Evolutionary conservation across 2,113 vertebrate species (phyloP), one percentile per base, ranked within the genome.

Genomic region (Phrynosoma platyrhinos): DNA sequence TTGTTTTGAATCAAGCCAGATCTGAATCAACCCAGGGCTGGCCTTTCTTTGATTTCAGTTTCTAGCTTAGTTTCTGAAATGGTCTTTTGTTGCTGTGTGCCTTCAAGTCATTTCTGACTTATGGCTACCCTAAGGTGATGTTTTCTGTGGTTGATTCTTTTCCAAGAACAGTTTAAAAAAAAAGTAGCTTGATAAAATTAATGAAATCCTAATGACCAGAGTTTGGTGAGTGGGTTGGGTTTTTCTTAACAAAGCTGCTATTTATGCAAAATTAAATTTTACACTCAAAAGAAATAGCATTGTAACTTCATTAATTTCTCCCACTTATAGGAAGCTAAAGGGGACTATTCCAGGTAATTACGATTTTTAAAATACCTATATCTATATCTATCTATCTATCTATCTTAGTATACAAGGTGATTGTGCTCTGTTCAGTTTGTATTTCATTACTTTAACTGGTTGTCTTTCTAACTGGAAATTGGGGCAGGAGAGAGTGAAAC

Each of bases 331-430:
- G 99, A 99, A 97, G 97, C 98, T 82, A 98, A 98, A 94, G 98
- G 99, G 80, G 98, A 99, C 96, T 98, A 98, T 94, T 97, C 93
- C 94, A 98, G 98, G 99, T 99, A 99, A 98, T 85, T 90, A 92
- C 90, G 0, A 91, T 90, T 92, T 96, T 95, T 95, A 76, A 93
- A 92, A 62, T 18, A 62, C 2, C 36, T 36, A n/a, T n/a, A n/a
- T n/a, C n/a, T n/a, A n/a, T n/a, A 36, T 36, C 36, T 36, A 36
- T 36, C 36, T 36, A 36, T 47, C 5, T 47, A 47, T 47, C 47
- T 91, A 62, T 92, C 53, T 85, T 88, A 7, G n/a, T 55, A 82
- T 53, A 52, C 77, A 91, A 93, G 89, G 92, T 93, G 92, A 88
- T 91, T 93, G 21, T 94, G 92, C 93, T 94, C 91, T 94, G 79